Evolutionary conservation across 2,797 vertebrate genomes (phyloP), one percentile per base, ranked within the genome.

Genomic region (Clarias fuscus): DNA sequence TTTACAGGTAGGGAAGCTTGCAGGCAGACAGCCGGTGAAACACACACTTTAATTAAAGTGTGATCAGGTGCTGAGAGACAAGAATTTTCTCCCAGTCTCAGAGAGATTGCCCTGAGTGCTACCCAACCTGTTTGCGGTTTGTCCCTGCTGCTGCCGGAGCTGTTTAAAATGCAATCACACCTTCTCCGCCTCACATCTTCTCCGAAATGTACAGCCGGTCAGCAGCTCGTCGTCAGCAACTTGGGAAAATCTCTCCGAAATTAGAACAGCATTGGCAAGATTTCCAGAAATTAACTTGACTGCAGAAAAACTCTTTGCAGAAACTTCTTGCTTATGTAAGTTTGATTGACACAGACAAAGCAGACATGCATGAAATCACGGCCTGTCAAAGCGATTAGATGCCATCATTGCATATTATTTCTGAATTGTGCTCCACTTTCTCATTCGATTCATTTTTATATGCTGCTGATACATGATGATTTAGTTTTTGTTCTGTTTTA

Each of bases 1-100:
- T 83, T 81, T 83, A 88, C 65, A 77, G 88, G 71, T 64, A 48
- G 58, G 64, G 85, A 84, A 61, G 77, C 75, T 22, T 78, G 83
- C 85, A 81, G 89, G 84, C 76, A 80, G 64, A 82, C 82, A 83
- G 82, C 73, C 48, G 17, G 70, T 14, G 72, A 88, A 83, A 87
- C 84, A 87, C 84, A 84, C 48, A 83, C 84, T 88, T 86, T 86
- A 88, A 89, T 90, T 89, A 88, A 88, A 90, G 78, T 82, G 67
- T 65, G 77, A 88, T 86, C 86, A 87, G 87, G 79, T 78, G 40
- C 81, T 82, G 84, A 87, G 84, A 83, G 33, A 80, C 1, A 58
- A 80, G 85, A 85, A 64, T 77, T 59, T 61, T 84, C 86, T 83
- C 80, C 30, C 70, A 80, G 78, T 30, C 81, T 78, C 65, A 59